Conservation (phyloP, 2,797 vertebrate genomes). For the Nannoperca obscura region DNA sequence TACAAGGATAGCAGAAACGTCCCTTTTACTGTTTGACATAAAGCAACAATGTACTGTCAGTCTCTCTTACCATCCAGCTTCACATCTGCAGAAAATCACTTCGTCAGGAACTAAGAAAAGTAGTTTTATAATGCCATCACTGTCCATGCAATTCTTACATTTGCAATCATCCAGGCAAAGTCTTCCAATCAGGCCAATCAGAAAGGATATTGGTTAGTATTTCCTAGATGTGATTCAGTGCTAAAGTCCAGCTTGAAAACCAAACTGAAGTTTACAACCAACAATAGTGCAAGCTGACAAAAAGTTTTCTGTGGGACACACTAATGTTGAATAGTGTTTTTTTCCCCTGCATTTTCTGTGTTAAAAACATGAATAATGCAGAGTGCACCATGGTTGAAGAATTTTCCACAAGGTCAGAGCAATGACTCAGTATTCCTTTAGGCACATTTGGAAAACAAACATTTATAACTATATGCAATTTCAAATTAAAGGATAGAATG, state of each 20-base stretch:
- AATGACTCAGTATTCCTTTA: conserved; percentile 48
- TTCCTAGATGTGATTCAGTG: background rate
- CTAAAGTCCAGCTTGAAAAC: background rate
- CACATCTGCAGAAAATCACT: conserved; percentile 22
- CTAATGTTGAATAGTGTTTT: background rate
- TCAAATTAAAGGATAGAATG: conserved; percentile 47
- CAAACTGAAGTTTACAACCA: background rate
- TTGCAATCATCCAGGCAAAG: background rate
- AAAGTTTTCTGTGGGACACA: background rate
- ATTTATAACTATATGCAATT: conserved; percentile 45
- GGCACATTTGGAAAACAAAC: conserved; percentile 53
- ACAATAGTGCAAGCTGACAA: background rate
- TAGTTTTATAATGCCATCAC: background rate
- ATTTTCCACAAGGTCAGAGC: conserved; percentile 44
- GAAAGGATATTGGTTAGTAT: background rate
- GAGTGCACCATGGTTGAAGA: conserved; percentile 19
- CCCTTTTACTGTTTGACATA: conserved; percentile 30
- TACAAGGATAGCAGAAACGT: conserved; percentile 16
- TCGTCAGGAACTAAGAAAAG: conserved; percentile 1
- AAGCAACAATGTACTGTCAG: conserved; percentile 11
- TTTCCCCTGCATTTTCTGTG: conserved; percentile 10
- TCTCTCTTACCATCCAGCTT: conserved; percentile 1
- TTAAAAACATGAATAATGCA: conserved; percentile 59
- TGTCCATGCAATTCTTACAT: background rate
- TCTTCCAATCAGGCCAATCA: background rate